A percentile compares a stretch with the other conserved stretches of the same genome.
Conservation (phyloP, 1,140 invertebrate genomes). For the Diuraphis noxia region DNA sequence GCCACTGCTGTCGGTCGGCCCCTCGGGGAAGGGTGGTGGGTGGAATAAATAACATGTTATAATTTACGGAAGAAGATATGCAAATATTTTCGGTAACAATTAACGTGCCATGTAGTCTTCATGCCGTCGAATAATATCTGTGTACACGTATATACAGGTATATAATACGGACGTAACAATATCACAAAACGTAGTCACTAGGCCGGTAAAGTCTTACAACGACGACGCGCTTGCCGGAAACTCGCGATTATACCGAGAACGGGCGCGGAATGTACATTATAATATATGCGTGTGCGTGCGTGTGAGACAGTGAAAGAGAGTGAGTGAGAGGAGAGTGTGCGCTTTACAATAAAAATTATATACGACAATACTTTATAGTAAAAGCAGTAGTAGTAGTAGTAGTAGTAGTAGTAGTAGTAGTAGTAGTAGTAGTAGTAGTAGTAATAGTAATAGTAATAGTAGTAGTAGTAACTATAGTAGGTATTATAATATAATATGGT, state of each 20-base stretch:
- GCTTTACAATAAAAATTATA: conserved; percentile 26
- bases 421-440: not conserved
- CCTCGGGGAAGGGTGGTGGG: not conserved
- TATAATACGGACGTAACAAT: not conserved
- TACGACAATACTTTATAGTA: conserved; percentile 15
- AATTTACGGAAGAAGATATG: conserved; percentile 29
- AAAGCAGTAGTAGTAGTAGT: not conserved
- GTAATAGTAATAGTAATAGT: not conserved
- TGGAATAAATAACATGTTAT: conserved; percentile 14
- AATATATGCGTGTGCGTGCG: not conserved
- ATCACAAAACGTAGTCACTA: conserved; percentile 15
- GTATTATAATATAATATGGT: not conserved
- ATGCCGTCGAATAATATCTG: not conserved
- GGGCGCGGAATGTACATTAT: not conserved
- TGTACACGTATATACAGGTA: not conserved
- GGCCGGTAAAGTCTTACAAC: conserved; percentile 16
- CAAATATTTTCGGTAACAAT: conserved; percentile 50
- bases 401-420: not conserved
- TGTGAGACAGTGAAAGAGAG: not conserved
- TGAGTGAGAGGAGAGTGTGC: not conserved
- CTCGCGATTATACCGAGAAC: conserved; percentile 1
- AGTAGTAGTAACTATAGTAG: not conserved
- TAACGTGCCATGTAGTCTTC: conserved; percentile 22
- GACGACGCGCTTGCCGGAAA: conserved; percentile 1
- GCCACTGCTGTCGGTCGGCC: not conserved